A percentile compares a stretch with the other conserved stretches of the same genome.
These are phyloP conservation scores for Ondatra zibethicus DNA, from an alignment of 2,113 vertebrate species.

Conservation along the genomic window DNA sequence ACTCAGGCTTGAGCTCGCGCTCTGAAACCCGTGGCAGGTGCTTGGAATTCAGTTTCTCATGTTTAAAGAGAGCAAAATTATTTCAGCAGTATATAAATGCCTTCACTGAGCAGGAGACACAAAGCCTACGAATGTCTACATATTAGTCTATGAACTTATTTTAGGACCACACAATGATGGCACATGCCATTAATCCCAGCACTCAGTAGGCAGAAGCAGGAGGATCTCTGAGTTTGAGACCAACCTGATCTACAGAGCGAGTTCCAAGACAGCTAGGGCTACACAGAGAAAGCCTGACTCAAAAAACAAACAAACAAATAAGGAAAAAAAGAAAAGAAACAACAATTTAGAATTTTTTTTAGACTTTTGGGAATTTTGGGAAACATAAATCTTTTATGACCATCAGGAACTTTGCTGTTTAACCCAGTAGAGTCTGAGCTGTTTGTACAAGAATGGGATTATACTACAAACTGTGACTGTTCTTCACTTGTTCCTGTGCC, in stretches of 20 bases:
- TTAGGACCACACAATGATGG: not conserved
- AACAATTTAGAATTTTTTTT: no score
- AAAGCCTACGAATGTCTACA: not conserved
- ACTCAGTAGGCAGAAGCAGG: not conserved
- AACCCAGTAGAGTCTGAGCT: not conserved
- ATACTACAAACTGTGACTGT: not conserved
- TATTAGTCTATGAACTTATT: not conserved
- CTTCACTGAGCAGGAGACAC: not conserved
- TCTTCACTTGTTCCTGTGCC: not conserved
- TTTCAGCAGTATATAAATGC: not conserved
- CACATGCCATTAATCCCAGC: no score
- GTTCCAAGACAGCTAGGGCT: no score
- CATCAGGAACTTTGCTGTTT: not conserved
- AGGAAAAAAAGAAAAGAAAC: not conserved
- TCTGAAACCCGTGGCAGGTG: not conserved
- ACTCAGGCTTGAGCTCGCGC: not conserved
- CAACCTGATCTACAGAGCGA: not conserved
- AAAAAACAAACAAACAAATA: not conserved
- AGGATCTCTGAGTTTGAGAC: not conserved
- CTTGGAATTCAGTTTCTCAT: constrained; percentile 15
- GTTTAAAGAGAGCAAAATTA: not conserved
- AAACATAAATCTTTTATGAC: not conserved
- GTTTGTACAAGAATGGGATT: not conserved
- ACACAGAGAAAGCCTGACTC: not conserved
- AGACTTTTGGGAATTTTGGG: no score